Evolutionary conservation across 2,888 invertebrate species (phyloP).

Genomic region (Cephus sareptanus): DNA sequence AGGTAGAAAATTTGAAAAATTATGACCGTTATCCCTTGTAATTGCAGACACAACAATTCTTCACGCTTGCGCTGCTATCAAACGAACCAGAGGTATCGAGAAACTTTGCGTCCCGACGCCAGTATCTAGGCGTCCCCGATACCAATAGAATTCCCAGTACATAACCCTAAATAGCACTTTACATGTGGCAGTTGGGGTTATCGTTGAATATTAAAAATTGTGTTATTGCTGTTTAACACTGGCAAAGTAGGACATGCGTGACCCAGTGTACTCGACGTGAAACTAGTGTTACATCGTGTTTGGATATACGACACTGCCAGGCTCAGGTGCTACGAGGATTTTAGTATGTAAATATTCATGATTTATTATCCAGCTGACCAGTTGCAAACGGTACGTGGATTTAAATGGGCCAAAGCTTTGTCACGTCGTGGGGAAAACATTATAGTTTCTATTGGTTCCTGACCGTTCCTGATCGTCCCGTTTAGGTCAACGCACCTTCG

Average conservation of each 20-base stretch:
- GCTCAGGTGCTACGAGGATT: not conserved
- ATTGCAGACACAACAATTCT: not conserved
- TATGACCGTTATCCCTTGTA: not conserved
- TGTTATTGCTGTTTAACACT: not conserved
- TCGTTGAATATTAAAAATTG: not conserved
- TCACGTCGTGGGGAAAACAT: not conserved
- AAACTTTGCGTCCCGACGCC: no score
- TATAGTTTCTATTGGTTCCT: not conserved
- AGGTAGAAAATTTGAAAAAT: not conserved
- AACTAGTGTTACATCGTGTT: not conserved
- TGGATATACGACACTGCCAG: not conserved
- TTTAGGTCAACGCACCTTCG: conserved; percentile 23
- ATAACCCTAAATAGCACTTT: not conserved
- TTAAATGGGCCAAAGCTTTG: not conserved
- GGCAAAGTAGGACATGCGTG: not conserved
- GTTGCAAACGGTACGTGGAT: not conserved
- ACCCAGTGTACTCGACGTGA: not conserved
- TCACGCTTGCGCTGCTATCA: not conserved
- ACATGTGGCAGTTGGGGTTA: not conserved
- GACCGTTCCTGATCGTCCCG: conserved; percentile 1
- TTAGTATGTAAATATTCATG: not conserved
- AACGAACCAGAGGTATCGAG: no score
- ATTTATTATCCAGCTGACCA: not conserved
- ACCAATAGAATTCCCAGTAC: not conserved
- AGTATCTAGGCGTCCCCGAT: not conserved